Evolutionary conservation across 1,140 invertebrate species (phyloP).

Genomic region (Drosophila arawakana): DNA sequence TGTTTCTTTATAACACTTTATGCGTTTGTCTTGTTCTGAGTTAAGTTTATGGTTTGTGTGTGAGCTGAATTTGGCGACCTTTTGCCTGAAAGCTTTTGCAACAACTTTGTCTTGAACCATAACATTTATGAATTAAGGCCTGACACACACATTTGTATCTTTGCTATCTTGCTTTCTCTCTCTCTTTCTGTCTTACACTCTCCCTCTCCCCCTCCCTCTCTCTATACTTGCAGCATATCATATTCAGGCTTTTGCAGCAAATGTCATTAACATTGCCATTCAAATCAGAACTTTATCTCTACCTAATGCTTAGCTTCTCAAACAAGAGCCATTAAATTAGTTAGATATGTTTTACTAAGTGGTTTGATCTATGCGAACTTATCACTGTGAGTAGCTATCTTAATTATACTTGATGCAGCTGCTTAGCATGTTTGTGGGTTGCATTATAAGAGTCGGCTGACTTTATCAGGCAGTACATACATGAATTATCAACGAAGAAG

Average conservation of each 20-base stretch:
- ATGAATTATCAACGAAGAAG: too few relatives aligned
- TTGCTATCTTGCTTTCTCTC: background rate
- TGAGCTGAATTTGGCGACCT: conserved; percentile 45
- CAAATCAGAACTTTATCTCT: conserved; percentile 32
- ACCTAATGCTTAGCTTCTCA: conserved; percentile 14
- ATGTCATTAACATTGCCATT: conserved; percentile 8
- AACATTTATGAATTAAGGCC: conserved; percentile 47
- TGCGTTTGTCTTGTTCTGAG: conserved; percentile 14
- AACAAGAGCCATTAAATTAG: conserved; percentile 9
- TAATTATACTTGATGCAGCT: background rate
- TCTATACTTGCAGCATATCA: background rate
- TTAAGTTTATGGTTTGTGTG: conserved; percentile 43
- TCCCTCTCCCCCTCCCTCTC: background rate
- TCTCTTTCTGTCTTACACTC: background rate
- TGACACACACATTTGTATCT: conserved; percentile 25
- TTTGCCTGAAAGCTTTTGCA: conserved; percentile 48
- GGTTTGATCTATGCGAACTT: conserved; percentile 3
- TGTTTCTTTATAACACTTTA: background rate
- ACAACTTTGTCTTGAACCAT: conserved; percentile 43
- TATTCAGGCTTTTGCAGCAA: conserved; percentile 4
- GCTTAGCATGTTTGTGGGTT: too few relatives aligned
- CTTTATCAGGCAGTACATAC: too few relatives aligned
- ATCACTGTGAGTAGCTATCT: background rate
- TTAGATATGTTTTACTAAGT: background rate
- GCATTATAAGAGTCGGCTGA: too few relatives aligned